These are phyloP conservation scores for Varroa destructor DNA, from an alignment of 1,140 invertebrate species.

Conservation along the genomic window DNA sequence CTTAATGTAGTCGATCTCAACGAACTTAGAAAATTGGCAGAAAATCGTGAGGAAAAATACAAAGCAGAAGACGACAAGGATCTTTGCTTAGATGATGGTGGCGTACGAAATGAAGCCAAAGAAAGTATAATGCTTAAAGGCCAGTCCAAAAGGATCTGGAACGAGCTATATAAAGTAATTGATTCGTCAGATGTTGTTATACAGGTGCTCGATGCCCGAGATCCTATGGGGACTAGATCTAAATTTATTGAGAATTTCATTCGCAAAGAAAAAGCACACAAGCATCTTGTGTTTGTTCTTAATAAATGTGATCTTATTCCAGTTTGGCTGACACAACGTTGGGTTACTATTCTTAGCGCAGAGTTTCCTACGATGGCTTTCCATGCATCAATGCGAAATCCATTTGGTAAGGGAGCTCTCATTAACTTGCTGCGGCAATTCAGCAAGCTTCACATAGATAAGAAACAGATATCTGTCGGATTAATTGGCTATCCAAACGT, in stretches of 20 bases:
- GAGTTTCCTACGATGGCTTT: constrained; percentile 97
- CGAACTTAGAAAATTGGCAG: constrained; percentile 47
- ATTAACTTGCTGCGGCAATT: constrained; percentile 93
- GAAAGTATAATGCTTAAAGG: constrained; percentile 67
- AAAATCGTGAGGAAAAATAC: constrained; percentile 59
- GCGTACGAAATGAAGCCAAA: constrained; percentile 38
- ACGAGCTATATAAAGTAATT: constrained; percentile 95
- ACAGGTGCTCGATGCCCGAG: constrained; percentile 79
- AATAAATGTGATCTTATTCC: constrained; percentile 79
- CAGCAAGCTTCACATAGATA: constrained; percentile 83
- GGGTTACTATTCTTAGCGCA: constrained; percentile 78
- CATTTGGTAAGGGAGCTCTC: constrained; percentile 93
- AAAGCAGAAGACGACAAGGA: constrained; percentile 63
- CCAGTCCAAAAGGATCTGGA: constrained; percentile 95
- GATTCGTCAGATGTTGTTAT: constrained; percentile 95
- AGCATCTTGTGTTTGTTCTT: constrained; percentile 83
- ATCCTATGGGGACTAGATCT: constrained; percentile 87
- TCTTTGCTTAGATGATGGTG: constrained; percentile 46
- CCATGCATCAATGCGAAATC: constrained; percentile 91
- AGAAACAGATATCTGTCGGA: constrained; percentile 96
- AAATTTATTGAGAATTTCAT: constrained; percentile 79
- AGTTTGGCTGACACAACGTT: constrained; percentile 89
- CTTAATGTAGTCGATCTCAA: constrained; percentile 50
- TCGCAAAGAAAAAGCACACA: constrained; percentile 77
- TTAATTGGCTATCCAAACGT: constrained; percentile 99